Evolutionary conservation across 2,888 invertebrate species (phyloP).

Genomic region (Chrysina gloriosa): DNA sequence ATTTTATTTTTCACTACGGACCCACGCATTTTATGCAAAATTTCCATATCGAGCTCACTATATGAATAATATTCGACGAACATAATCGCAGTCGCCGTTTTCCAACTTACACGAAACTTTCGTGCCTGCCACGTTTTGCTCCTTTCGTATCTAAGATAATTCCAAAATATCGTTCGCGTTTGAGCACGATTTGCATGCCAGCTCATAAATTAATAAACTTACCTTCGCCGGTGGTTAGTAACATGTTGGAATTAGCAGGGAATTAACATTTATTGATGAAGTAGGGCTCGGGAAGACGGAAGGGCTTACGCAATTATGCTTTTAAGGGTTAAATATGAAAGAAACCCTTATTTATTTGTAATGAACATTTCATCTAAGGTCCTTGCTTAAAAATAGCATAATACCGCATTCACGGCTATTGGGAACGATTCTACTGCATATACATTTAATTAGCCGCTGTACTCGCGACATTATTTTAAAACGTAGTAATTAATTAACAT

Average conservation of each 20-base stretch:
- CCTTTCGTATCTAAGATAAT: conserved; percentile 5
- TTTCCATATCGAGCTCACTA: not conserved
- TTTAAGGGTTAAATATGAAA: not conserved
- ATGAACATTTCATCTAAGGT: too few relatives aligned
- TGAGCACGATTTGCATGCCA: conserved; percentile 11
- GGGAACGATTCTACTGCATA: not conserved
- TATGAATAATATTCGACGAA: not conserved
- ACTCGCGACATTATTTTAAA: not conserved
- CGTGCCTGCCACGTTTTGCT: conserved; percentile 14
- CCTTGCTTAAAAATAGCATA: too few relatives aligned
- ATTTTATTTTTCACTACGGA: not conserved
- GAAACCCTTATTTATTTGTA: not conserved
- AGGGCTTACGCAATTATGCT: not conserved
- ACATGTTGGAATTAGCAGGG: not conserved
- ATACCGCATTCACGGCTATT: not conserved
- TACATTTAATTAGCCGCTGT: not conserved
- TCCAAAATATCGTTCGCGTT: conserved; percentile 11
- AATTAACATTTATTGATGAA: conserved; percentile 6
- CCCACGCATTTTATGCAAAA: not conserved
- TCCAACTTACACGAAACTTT: not conserved
- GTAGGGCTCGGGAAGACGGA: not conserved
- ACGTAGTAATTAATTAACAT: conserved; percentile 10
- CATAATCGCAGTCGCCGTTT: not conserved
- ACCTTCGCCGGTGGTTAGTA: not conserved
- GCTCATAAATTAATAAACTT: conserved; percentile 3